Conservation (phyloP, 2,888 invertebrate genomes). For the Lasius fuliginosus region DNA sequence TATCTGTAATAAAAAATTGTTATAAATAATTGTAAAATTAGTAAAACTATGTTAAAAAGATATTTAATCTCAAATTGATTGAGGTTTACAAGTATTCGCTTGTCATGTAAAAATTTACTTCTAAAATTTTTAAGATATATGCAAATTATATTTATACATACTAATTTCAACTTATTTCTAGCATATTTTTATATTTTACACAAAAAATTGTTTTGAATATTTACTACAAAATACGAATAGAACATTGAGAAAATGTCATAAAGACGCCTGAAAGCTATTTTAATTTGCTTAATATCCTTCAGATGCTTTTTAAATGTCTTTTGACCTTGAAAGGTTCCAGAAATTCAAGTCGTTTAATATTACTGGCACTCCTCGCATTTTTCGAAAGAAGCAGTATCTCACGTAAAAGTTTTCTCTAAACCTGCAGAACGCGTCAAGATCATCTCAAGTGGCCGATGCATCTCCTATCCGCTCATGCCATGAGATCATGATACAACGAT, state of each 20-base stretch:
- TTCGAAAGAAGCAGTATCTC: slow-evolving; percentile 36
- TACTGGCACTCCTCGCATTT: slow-evolving; percentile 22
- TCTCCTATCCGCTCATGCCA: slow-evolving; percentile 29
- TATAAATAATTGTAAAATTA: neutral
- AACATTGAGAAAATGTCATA: neutral
- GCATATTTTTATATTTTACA: neutral
- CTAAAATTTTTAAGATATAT: neutral
- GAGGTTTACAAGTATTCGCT: neutral
- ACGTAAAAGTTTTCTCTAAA: slow-evolving; percentile 45
- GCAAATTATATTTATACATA: neutral
- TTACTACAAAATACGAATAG: neutral
- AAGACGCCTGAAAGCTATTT: neutral
- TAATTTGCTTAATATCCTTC: neutral
- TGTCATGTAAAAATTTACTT: neutral
- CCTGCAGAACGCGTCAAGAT: slow-evolving; percentile 47
- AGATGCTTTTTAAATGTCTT: neutral
- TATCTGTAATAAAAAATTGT: neutral
- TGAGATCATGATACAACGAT: slow-evolving; percentile 47
- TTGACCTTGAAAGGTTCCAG: neutral
- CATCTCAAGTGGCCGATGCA: slow-evolving; percentile 48
- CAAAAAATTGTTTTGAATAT: neutral
- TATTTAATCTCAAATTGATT: neutral
- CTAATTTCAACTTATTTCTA: neutral
- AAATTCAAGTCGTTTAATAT: slow-evolving; percentile 1
- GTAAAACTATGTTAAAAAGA: neutral